Base-by-base conservation (phyloP, 2,797 vertebrate genomes). In the Acridotheres tristis region DNA sequence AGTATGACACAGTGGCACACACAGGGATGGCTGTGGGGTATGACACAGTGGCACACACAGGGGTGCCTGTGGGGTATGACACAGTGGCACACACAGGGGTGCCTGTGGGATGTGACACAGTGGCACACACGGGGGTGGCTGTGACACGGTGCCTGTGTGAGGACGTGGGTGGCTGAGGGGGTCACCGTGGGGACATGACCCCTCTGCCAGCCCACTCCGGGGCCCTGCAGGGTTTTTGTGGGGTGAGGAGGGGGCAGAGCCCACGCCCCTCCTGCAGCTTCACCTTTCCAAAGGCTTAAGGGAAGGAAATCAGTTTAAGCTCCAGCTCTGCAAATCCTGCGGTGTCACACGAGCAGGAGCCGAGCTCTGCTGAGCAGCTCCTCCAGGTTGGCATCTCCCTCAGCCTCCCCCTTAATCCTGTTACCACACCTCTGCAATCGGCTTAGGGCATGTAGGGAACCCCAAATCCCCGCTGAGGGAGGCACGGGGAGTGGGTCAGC, bases 371-470 rank as follows among this genome's bases (percentile, higher is more conserved):
- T 57, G 87, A 95, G 96, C 88, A 73, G 94, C 91, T 83, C 53
- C 90, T 94, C 80, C 91, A 77, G 90, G 63, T 68, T 16, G 7
- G 22, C 11, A 1, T 34, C 85, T 78, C 75, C 57, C 86, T 74
- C 96, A 88, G 95, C 93, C 78, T 93, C 91, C 94, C 74, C 93
- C 75, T 89, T 97, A 97, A 98, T 98, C 97, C 91, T 23, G 93
- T 98, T 98, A 97, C 72, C 84, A 18, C 97, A 94, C 91, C 94
- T 82, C 92, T 32, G 38, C 96, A 96, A 97, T 97, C 97, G 85
- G 94, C 98, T 98, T 98, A 98, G 29, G 84, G 89, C 54, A 10
- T 97, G 96, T 90, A 94, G 96, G 97, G 95, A 97, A 93, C 94
- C 96, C 93, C 93, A 92, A 43, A 97, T 97, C 97, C 91, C 89